These are phyloP conservation scores for Sphaeridia pumilis DNA, from an alignment of 2,888 invertebrate genomes.

Conservation along the genomic window DNA sequence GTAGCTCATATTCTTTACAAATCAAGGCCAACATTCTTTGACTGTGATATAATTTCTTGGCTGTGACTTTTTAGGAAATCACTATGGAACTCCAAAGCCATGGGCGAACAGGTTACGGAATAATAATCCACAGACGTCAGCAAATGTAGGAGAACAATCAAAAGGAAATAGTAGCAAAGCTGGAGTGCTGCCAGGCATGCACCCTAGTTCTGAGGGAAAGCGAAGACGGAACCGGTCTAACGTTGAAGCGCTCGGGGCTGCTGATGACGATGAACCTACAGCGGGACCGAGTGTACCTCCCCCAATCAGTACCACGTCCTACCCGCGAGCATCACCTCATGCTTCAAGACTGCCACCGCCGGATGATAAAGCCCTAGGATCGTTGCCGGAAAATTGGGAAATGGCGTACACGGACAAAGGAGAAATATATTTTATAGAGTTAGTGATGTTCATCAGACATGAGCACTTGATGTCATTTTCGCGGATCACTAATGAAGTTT, in stretches of 20 bases:
- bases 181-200: conserved; percentile 43
- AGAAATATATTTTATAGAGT: conserved; percentile 96
- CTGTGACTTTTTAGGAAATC: conserved; percentile 47
- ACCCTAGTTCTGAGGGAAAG: conserved; percentile 46
- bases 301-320: conserved; percentile 7
- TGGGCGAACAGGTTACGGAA: conserved; percentile 34
- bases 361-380: conserved; percentile 56
- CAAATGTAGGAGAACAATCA: conserved; percentile 17
- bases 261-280: conserved; percentile 32
- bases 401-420: conserved; percentile 93
- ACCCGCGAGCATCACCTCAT: conserved; percentile 16
- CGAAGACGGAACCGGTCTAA: conserved; percentile 46
- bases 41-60: too few relatives aligned
- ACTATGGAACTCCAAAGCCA: conserved; percentile 51
- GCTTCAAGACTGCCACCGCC: conserved; percentile 18
- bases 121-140: conserved; percentile 15
- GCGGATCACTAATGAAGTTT: neutral
- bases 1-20: too few relatives aligned
- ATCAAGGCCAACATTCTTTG: too few relatives aligned
- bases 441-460: conserved; percentile 42
- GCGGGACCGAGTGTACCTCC: neutral
- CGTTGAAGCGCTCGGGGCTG: conserved; percentile 45
- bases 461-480: neutral
- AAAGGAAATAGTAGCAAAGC: conserved; percentile 25
- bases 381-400: conserved; percentile 93